Evolutionary conservation across 2,797 vertebrate genomes (phyloP).

Genomic region (Morus bassanus): DNA sequence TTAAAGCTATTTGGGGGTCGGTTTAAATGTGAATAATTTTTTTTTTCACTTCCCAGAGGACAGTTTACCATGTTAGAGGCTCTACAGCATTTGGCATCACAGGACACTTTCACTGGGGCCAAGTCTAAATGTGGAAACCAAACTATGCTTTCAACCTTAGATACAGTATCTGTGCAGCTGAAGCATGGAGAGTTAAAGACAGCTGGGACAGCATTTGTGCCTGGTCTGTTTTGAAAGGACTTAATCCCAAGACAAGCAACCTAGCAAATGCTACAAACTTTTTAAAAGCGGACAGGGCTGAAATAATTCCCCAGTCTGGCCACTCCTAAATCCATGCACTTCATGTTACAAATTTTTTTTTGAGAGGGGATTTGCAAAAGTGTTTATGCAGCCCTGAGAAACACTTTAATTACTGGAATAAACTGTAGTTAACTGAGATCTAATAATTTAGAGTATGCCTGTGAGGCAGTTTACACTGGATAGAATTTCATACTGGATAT

Average conservation of each 20-base stretch:
- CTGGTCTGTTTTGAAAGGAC: neutral
- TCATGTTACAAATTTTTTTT: neutral
- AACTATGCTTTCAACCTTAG: constrained; percentile 3
- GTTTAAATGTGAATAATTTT: neutral
- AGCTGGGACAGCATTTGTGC: constrained; percentile 52
- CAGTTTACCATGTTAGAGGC: neutral
- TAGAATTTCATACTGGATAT: constrained; percentile 5
- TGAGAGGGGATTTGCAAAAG: neutral
- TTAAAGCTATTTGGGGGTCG: neutral
- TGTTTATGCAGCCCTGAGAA: neutral
- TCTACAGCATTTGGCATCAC: neutral
- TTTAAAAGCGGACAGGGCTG: neutral
- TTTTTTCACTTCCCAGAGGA: neutral
- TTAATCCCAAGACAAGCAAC: neutral
- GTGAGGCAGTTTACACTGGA: neutral
- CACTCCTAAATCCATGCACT: neutral
- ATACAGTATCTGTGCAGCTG: neutral
- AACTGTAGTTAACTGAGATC: neutral
- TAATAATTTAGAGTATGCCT: neutral
- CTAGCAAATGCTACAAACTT: neutral
- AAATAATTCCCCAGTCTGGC: neutral
- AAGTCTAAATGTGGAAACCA: constrained; percentile 12
- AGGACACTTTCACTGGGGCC: neutral
- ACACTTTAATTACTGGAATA: neutral
- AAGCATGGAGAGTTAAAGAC: neutral